Evolutionary conservation across 2,888 invertebrate species (phyloP).

Genomic region (Phania funesta): DNA sequence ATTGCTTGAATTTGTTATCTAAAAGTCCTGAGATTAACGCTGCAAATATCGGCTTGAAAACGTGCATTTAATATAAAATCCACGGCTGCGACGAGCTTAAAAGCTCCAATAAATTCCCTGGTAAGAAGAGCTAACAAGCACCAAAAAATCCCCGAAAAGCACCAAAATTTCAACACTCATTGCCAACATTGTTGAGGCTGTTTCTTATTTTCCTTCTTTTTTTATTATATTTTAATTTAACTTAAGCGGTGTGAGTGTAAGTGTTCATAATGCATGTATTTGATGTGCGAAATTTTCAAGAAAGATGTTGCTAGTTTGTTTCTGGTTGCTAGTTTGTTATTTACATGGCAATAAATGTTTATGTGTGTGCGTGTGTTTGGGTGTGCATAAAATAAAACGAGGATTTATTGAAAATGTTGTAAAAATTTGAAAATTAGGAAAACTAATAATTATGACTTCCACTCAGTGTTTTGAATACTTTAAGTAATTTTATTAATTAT

Average conservation of each 20-base stretch:
- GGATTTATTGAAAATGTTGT: neutral
- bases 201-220: constrained; percentile 1
- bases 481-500: too few relatives aligned
- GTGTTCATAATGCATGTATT: constrained; percentile 24
- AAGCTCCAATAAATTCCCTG: too few relatives aligned
- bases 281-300: constrained; percentile 39
- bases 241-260: constrained; percentile 27
- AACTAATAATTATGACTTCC: too few relatives aligned
- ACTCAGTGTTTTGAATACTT: too few relatives aligned
- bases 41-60: too few relatives aligned
- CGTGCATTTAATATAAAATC: too few relatives aligned
- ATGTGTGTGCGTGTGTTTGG: neutral
- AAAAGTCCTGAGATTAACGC: too few relatives aligned
- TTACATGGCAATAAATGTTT: constrained; percentile 26
- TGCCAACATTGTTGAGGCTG: constrained; percentile 30
- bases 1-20: too few relatives aligned
- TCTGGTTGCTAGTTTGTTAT: constrained; percentile 39
- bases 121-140: too few relatives aligned
- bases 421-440: neutral
- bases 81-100: too few relatives aligned
- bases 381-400: neutral
- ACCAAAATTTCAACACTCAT: too few relatives aligned
- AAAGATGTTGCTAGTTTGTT: constrained; percentile 54
- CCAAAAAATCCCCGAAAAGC: too few relatives aligned
- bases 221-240: constrained; percentile 44